These are phyloP conservation scores for Parauchenoglanis punctatus DNA, from an alignment of 2,797 vertebrate genomes.

Conservation along the genomic window DNA sequence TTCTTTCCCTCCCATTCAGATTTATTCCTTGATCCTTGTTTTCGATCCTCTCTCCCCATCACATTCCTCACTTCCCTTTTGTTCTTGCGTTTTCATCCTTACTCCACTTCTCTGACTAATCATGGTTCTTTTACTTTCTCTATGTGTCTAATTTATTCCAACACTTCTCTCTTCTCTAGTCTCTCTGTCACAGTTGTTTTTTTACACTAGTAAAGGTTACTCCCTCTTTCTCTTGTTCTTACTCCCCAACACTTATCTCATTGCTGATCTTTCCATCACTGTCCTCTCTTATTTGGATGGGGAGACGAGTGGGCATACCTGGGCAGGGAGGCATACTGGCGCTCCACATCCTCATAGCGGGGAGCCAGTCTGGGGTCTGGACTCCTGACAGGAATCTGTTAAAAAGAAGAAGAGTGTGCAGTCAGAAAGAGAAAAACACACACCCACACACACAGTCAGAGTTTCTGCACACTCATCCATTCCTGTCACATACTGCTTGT, in stretches of 20 bases:
- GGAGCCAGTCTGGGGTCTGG: constrained; percentile 75
- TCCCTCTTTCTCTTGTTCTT: not conserved
- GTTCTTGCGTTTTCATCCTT: constrained; percentile 3
- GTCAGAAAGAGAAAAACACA: constrained; percentile 42
- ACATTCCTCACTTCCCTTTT: not conserved
- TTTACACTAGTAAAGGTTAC: not conserved
- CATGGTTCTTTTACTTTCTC: not conserved
- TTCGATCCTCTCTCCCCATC: not conserved
- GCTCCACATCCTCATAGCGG: constrained; percentile 79
- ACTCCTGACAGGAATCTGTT: constrained; percentile 79
- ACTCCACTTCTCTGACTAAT: constrained; percentile 12
- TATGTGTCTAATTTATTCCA: not conserved
- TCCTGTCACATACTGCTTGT: constrained; percentile 22
- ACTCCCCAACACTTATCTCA: not conserved
- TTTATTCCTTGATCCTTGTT: constrained; percentile 5
- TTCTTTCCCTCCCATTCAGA: constrained; percentile 17
- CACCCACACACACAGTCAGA: constrained; percentile 2
- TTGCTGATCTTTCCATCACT: constrained; percentile 17
- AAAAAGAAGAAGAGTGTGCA: constrained; percentile 54
- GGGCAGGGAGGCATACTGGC: constrained; percentile 84
- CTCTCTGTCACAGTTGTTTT: not conserved
- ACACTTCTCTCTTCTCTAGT: not conserved
- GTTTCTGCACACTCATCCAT: constrained; percentile 13
- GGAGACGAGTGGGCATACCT: constrained; percentile 72
- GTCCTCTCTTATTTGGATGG: not conserved